Evolutionary conservation across 23 tunicate genomes (phyloP), one percentile per base, ranked within the genome.

Genomic region (Trididemnum clinides): DNA sequence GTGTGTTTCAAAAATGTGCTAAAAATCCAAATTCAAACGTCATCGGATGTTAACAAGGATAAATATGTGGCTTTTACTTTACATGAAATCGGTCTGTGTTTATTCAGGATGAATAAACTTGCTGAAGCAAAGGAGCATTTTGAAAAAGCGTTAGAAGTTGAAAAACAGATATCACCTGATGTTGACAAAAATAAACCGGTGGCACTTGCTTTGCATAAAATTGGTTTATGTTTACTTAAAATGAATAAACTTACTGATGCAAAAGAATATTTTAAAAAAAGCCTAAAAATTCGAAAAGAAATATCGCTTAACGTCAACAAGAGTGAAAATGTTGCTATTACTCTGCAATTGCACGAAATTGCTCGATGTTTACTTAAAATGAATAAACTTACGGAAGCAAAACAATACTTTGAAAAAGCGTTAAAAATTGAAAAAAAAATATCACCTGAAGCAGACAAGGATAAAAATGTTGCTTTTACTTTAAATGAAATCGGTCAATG

Each of bases 401-500:
- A 28, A 21, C 15, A 69, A 5, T 69, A 33, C 21, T 69, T 69
- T 37, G 7, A 6, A 21, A 28, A 69, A 12, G 28, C 76, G 30
- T 31, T 28, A 2, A 31, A 28, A 69, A 31, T 69, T 31, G 6
- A 69, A 5, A 6, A 69, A 69, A 15, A n/a, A 31, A 7, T 31
- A 6, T 31, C 21, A 37, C 76, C 18, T 5, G 7, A 69, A 6
- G 18, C 37, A 10, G 76, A 69, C 76, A 28, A 2, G 10, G 37
- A 69, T 69, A 2, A 4, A 7, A 7, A 6, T 6, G 7, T 28
- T 69, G 76, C 76, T 31, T 6, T 31, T n/a, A 28, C 76, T 31
- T n/a, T 69, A 3, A 35, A 69, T 33, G 76, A 31, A n/a, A 15
- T 69, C 18, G 76, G 76, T 31, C 76, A 33, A 28, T 69, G 76